A percentile compares a stretch with the other conserved stretches of the same genome.
Evolutionary conservation across 2,797 vertebrate genomes (phyloP).

Genomic region (Gambelia wislizenii): DNA sequence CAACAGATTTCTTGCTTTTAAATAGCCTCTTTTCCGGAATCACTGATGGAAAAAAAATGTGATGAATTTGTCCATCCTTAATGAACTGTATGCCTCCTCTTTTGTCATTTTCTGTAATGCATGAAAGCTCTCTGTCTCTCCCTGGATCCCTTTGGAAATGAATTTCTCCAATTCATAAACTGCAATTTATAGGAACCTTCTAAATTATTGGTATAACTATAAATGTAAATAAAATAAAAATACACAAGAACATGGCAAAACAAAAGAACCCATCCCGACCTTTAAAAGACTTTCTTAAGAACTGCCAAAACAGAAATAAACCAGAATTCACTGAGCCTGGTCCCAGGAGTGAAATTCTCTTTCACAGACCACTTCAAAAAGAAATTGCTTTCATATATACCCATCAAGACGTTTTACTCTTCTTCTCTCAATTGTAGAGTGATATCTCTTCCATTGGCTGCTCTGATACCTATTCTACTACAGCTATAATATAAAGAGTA

Average conservation of each 20-base stretch:
- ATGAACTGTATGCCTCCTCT: neutral
- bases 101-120: too few relatives aligned
- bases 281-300: conserved; percentile 2
- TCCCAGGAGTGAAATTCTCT: conserved; percentile 32
- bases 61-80: too few relatives aligned
- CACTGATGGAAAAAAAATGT: too few relatives aligned
- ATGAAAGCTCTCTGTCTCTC: neutral
- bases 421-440: conserved; percentile 25
- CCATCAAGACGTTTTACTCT: conserved; percentile 20
- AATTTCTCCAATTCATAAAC: neutral
- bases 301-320: conserved; percentile 18
- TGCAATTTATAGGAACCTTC: neutral
- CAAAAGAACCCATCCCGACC: neutral
- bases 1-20: too few relatives aligned
- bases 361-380: conserved; percentile 35
- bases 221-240: neutral
- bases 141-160: neutral
- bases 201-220: neutral
- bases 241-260: neutral
- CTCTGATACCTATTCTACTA: conserved; percentile 1
- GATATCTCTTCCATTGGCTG: conserved; percentile 22
- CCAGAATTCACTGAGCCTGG: conserved; percentile 10
- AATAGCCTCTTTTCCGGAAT: too few relatives aligned
- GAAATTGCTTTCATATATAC: conserved; percentile 43
- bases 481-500: conserved; percentile 11